A percentile compares a stretch with the other conserved stretches of the same genome.
Evolutionary conservation across 2,113 vertebrate genomes (phyloP).

Genomic region (Phoxinus phoxinus): DNA sequence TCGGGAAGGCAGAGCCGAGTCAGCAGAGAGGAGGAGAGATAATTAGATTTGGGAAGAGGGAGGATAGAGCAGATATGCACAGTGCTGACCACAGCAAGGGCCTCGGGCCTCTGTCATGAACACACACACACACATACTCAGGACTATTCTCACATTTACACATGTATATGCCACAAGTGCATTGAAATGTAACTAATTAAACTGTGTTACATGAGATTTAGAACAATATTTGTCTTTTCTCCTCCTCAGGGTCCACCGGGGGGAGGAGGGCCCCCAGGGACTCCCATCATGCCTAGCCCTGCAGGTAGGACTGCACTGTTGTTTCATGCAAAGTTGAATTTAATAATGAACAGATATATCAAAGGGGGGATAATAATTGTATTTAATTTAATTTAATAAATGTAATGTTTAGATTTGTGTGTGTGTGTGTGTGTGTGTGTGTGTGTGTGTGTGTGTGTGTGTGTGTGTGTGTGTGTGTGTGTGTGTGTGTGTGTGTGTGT

Average conservation of each 20-base stretch:
- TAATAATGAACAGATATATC: neutral
- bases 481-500: too few relatives aligned
- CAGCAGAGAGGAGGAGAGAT: conserved; percentile 39
- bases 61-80: conserved; percentile 35
- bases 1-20: conserved; percentile 21
- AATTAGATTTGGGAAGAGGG: conserved; percentile 41
- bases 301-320: conserved; percentile 80
- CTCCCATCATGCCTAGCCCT: conserved; percentile 98
- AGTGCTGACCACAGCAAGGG: conserved; percentile 33
- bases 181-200: neutral
- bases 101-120: conserved; percentile 2
- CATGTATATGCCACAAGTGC: neutral
- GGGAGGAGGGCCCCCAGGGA: conserved; percentile 95
- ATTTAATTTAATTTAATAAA: too few relatives aligned
- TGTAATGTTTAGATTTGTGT: too few relatives aligned
- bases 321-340: neutral
- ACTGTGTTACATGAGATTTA: neutral
- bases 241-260: conserved; percentile 89
- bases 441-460: too few relatives aligned
- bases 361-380: neutral
- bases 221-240: conserved; percentile 18
- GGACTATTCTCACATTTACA: neutral
- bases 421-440: too few relatives aligned
- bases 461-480: too few relatives aligned
- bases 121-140: conserved; percentile 31